A percentile compares a stretch with the other conserved stretches of the same genome.
phyloP scores from a whole-genome alignment of 2,888 invertebrate species.

The Protonemura montana region DNA sequence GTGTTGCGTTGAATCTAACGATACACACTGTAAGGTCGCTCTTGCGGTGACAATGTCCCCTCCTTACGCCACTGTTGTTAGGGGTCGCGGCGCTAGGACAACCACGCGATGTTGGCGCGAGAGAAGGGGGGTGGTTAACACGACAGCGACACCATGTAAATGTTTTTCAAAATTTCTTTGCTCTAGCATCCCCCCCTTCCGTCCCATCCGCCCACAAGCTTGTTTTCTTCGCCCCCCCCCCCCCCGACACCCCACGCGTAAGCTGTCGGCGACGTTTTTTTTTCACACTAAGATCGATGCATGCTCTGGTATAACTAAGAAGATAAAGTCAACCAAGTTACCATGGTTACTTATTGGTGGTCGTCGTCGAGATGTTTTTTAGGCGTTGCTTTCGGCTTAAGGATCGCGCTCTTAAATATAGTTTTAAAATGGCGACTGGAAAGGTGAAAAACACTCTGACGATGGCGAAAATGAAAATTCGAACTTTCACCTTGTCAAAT shows the following conservation, averaged over 20 bases:
- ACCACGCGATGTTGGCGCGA: background rate
- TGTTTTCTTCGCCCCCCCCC: background rate
- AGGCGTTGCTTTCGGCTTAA: background rate
- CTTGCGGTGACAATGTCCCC: too few species aligned
- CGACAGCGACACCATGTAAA: conserved; percentile 47
- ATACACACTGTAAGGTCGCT: too few species aligned
- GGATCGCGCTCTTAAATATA: background rate
- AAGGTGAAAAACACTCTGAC: conserved; percentile 15
- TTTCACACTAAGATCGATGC: conserved; percentile 45
- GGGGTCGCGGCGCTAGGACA: background rate
- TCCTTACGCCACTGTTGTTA: background rate
- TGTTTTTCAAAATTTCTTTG: conserved; percentile 47
- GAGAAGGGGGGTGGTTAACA: conserved; percentile 7
- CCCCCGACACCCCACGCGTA: background rate
- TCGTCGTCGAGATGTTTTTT: conserved; percentile 1
- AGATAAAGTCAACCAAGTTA: conserved; percentile 41
- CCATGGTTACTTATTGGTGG: conserved; percentile 43
- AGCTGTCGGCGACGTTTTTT: conserved; percentile 26
- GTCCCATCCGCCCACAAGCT: background rate
- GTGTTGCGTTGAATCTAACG: too few species aligned
- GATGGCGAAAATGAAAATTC: background rate
- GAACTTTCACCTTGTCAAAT: background rate
- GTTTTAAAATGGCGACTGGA: background rate
- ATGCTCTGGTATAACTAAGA: conserved; percentile 33
- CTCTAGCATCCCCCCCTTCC: background rate